Evolutionary conservation across 2,113 vertebrate species (phyloP), one percentile per base, ranked within the genome.

Genomic region (Dipodomys ordii): DNA sequence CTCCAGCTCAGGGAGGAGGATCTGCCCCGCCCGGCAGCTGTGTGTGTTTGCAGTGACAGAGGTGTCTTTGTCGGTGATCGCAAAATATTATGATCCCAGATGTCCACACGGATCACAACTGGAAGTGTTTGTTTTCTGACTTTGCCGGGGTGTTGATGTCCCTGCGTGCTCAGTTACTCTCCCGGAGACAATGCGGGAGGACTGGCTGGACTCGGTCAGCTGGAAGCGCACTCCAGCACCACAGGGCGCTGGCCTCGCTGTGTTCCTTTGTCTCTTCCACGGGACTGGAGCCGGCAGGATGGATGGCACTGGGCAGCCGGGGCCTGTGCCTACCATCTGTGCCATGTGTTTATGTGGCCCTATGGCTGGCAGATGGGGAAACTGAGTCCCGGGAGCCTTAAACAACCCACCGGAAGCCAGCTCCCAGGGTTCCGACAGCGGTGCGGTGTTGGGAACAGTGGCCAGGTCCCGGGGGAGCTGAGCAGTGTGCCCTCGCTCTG

Each of bases 1-100:
- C 25, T 1, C 39, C 1, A 2, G 60, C 44, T 49, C 11, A 6
- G 23, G 69, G 20, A 64, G 53, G 30, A 6, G 86, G 27, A 3
- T n/a, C 46, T 0, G 46, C 84, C 67, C 72, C 22, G 0, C 60
- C 69, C 3, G 0, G 76, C 92, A 86, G 96, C 95, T 93, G 82
- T 81, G 77, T 87, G 22, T 88, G 91, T 86, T 67, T 79, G 16
- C 62, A 19, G 13, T 35, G 39, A 57, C 53, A 87, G 62, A 87
- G 93, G 90, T 86, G 72, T 85, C 32, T 68, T n/a, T 89, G 83
- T 18, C 7, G 44, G 28, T 10, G 53, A 69, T 91, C 74, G 13
- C 87, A 53, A 77, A 74, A 81, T 91, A 81, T 78, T 84, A 25
- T 91, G 92, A 93, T 82, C 73, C 77, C 87, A 44, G 62, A 30